A percentile compares a stretch with the other conserved stretches of the same genome.
Conservation (phyloP, 1,140 invertebrate genomes). For the Pantala flavescens region DNA sequence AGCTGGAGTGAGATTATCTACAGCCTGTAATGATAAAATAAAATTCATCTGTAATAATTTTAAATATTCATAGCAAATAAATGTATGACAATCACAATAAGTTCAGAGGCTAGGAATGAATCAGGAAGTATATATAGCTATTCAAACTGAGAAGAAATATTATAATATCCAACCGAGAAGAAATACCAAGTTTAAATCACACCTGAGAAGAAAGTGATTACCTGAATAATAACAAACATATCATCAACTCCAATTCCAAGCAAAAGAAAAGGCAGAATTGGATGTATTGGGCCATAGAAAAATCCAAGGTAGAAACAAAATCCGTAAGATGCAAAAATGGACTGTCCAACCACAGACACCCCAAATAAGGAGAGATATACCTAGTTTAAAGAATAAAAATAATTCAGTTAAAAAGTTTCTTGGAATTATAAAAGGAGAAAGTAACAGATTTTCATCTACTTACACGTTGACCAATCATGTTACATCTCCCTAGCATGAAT, state of each 20-base stretch:
- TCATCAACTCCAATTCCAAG: slow-evolving; percentile 45
- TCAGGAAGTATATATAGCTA: not conserved
- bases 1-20: slow-evolving; percentile 29
- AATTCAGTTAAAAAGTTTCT: not conserved
- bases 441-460: slow-evolving; percentile 13
- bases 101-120: not conserved
- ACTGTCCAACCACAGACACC: slow-evolving; percentile 40
- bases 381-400: slow-evolving; percentile 17
- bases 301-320: slow-evolving; percentile 41
- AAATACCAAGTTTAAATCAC: not conserved
- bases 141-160: too few relatives aligned
- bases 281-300: slow-evolving; percentile 44
- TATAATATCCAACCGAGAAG: too few relatives aligned
- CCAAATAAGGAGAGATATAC: slow-evolving; percentile 41
- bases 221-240: slow-evolving; percentile 43
- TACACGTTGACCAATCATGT: slow-evolving; percentile 42
- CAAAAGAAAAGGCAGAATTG: slow-evolving; percentile 45
- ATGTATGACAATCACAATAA: slow-evolving; percentile 19
- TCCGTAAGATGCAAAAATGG: slow-evolving; percentile 43
- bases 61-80: slow-evolving; percentile 13
- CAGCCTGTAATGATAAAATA: slow-evolving; percentile 23
- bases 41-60: not conserved
- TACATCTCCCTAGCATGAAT: slow-evolving; percentile 44
- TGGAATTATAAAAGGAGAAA: not conserved
- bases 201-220: slow-evolving; percentile 15